phyloP scores from a whole-genome alignment of 2,113 vertebrate species.

The Podarcis cretensis region DNA sequence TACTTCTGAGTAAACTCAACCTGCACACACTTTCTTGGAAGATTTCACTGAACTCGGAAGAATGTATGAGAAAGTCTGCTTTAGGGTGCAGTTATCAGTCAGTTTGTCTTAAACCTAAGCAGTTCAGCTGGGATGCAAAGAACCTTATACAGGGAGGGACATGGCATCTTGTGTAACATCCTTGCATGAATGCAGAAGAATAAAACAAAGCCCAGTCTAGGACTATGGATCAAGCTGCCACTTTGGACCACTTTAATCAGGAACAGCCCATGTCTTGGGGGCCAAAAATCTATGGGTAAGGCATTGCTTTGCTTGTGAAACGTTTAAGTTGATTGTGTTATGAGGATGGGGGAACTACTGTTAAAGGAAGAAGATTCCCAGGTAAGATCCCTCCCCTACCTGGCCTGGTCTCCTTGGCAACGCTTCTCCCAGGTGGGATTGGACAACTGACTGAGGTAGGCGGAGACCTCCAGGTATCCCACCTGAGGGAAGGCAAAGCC shows the following conservation, averaged over 20 bases:
- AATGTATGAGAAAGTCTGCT: background rate
- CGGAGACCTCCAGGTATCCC: too few relatives aligned
- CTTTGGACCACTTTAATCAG: background rate
- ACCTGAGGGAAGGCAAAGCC: too few relatives aligned
- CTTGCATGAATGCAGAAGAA: background rate
- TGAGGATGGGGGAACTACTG: background rate
- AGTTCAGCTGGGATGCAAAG: background rate
- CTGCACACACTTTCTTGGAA: background rate
- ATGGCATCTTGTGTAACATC: background rate
- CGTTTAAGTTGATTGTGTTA: background rate
- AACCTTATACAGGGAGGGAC: background rate
- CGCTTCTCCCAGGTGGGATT: too few relatives aligned
- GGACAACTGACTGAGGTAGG: too few relatives aligned
- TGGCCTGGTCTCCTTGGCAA: too few relatives aligned
- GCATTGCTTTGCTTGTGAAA: background rate
- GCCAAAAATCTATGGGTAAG: background rate
- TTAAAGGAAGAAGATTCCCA: background rate
- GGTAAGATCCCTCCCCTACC: too few relatives aligned
- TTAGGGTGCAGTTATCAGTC: background rate
- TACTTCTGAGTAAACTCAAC: background rate
- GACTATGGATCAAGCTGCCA: background rate
- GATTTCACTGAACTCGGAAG: background rate
- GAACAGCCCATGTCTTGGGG: background rate
- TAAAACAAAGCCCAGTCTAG: background rate
- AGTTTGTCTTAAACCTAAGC: background rate